A percentile compares a stretch with the other conserved stretches of the same genome.
Conservation (phyloP, 2,797 vertebrate genomes). For the Takifugu rubripes region DNA sequence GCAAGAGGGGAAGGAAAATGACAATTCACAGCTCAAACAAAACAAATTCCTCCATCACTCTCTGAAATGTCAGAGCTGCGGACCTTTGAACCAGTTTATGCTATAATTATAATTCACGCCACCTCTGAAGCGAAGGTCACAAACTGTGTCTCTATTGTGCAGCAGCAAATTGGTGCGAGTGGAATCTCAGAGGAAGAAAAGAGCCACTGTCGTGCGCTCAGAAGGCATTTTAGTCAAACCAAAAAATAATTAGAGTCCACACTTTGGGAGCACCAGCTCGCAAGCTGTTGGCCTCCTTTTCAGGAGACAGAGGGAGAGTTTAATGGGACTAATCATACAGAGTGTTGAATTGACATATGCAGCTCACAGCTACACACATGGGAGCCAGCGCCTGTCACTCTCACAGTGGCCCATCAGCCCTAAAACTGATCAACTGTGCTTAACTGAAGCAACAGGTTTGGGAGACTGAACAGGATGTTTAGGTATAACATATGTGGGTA, state of each 20-base stretch:
- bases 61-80: conserved; percentile 44
- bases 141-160: conserved; percentile 61
- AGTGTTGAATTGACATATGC: conserved; percentile 57
- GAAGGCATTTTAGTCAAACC: conserved; percentile 61
- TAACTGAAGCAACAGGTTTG: too few species aligned
- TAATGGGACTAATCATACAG: conserved; percentile 67
- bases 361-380: conserved; percentile 3
- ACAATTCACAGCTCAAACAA: conserved; percentile 49
- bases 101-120: conserved; percentile 57
- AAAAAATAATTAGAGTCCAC: conserved; percentile 60
- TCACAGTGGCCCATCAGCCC: conserved; percentile 27
- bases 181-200: conserved; percentile 61
- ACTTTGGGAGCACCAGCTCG: conserved; percentile 55
- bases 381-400: conserved; percentile 45
- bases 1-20: not conserved
- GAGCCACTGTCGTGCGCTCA: conserved; percentile 68
- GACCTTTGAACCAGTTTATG: conserved; percentile 51
- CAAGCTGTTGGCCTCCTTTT: conserved; percentile 59
- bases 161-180: conserved; percentile 29
- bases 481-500: not conserved
- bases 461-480: too few species aligned
- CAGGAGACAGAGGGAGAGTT: conserved; percentile 46
- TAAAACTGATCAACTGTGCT: not conserved
- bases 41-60: conserved; percentile 30
- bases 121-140: conserved; percentile 43